phyloP scores from a whole-genome alignment of 2,797 vertebrate species.

The Tachyglossus aculeatus region DNA sequence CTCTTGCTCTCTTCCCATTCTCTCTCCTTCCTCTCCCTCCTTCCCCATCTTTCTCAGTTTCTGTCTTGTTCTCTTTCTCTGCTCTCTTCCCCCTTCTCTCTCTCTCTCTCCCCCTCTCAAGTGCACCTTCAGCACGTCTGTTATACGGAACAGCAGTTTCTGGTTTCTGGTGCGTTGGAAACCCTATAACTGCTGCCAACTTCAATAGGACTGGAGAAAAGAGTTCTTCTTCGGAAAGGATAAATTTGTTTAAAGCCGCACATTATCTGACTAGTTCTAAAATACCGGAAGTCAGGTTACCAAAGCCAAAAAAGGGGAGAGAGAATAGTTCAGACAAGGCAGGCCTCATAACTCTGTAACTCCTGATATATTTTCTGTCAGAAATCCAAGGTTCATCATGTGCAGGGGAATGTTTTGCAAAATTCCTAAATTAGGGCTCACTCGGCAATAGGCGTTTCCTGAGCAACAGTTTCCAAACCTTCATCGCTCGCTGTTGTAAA shows the following conservation, averaged over 20 bases:
- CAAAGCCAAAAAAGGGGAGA: constrained; percentile 59
- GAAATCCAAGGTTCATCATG: constrained; percentile 53
- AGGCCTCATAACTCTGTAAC: constrained; percentile 34
- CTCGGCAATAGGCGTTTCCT: constrained; percentile 47
- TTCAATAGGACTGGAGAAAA: not conserved
- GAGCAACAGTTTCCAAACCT: constrained; percentile 44
- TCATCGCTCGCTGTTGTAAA: constrained; percentile 1
- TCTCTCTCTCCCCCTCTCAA: not conserved
- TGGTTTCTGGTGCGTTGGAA: too few species aligned
- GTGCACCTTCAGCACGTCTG: not conserved
- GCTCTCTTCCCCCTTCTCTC: too few species aligned
- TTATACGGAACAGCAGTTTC: not conserved
- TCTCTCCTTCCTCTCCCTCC: too few species aligned
- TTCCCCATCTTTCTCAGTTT: not conserved
- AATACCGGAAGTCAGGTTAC: constrained; percentile 39
- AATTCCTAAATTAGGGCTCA: constrained; percentile 40
- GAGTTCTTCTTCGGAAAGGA: constrained; percentile 48
- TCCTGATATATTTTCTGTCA: constrained; percentile 50
- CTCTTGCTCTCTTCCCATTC: too few species aligned
- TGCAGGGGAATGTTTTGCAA: constrained; percentile 44
- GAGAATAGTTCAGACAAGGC: constrained; percentile 41
- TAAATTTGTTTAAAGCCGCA: constrained; percentile 44
- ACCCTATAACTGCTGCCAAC: not conserved
- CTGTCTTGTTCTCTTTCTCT: not conserved
- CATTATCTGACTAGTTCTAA: not conserved